Conservation (phyloP, 1,140 invertebrate genomes). For the Antheraea mylitta region DNA sequence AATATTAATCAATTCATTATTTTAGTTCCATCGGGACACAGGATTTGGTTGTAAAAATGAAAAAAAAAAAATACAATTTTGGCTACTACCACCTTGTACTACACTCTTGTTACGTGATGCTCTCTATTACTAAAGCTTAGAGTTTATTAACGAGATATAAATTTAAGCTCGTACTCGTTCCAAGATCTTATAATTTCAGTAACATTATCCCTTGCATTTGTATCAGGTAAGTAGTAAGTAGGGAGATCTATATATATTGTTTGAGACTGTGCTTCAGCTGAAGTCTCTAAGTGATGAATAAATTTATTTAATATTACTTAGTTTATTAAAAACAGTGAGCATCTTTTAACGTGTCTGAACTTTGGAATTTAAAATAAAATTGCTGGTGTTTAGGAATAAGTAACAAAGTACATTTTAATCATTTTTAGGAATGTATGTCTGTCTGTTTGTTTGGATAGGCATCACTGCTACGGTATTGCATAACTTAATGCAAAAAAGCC, state of each 20-base stretch:
- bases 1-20: too few relatives aligned
- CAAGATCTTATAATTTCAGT: not conserved
- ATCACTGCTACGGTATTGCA: too few relatives aligned
- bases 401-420: too few relatives aligned
- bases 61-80: too few relatives aligned
- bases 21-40: too few relatives aligned
- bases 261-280: not conserved
- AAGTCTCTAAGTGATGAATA: not conserved
- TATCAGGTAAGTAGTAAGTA: not conserved
- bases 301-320: not conserved
- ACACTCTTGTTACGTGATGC: not conserved
- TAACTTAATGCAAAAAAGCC: too few relatives aligned
- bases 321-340: not conserved
- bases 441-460: too few relatives aligned
- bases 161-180: not conserved
- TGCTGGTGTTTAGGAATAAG: too few relatives aligned
- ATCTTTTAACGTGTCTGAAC: too few relatives aligned
- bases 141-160: not conserved
- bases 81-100: too few relatives aligned
- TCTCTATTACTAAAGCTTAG: not conserved
- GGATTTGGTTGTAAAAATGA: too few relatives aligned
- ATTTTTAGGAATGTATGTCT: too few relatives aligned
- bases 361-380: not conserved
- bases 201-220: not conserved
- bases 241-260: not conserved